Percentiles rank a stretch among this genome's conserved stretches.
Conservation (phyloP, 2,113 vertebrate genomes). For the Polyodon spathula region DNA sequence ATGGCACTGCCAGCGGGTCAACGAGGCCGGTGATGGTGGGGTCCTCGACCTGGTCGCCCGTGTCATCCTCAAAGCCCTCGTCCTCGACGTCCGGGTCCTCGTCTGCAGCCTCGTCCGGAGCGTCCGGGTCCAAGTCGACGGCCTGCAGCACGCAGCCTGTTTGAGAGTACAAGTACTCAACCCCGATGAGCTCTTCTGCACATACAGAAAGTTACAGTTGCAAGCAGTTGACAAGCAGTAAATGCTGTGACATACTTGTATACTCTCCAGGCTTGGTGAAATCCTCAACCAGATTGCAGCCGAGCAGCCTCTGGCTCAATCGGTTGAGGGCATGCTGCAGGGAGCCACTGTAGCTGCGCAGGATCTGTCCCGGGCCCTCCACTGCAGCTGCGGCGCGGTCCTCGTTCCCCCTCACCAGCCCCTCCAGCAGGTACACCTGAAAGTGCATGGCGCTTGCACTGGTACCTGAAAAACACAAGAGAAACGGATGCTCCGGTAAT, state of each 20-base stretch:
- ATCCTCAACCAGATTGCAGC: slow-evolving; percentile 6
- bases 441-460: slow-evolving; percentile 15
- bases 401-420: slow-evolving; percentile 15
- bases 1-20: too few species aligned
- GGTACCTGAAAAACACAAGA: slow-evolving; percentile 12
- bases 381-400: neutral
- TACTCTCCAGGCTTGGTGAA: slow-evolving; percentile 8
- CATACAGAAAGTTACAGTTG: too few species aligned
- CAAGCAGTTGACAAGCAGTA: too few species aligned
- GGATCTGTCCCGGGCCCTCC: neutral
- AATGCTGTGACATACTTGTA: slow-evolving; percentile 1
- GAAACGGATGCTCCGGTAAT: neutral
- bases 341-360: slow-evolving; percentile 1
- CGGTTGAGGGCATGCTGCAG: slow-evolving; percentile 12
- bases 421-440: slow-evolving; percentile 15
- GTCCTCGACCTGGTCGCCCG: too few species aligned
- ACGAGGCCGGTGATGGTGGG: too few species aligned
- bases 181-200: too few species aligned
- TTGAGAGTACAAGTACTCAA: too few species aligned
- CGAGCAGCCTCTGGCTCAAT: slow-evolving; percentile 9
- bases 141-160: too few species aligned
- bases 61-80: too few species aligned
- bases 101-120: too few species aligned
- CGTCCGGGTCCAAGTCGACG: too few species aligned
- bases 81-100: too few species aligned